Evolutionary conservation across 2,797 vertebrate species (phyloP).

Genomic region (Falco novaeseelandiae): DNA sequence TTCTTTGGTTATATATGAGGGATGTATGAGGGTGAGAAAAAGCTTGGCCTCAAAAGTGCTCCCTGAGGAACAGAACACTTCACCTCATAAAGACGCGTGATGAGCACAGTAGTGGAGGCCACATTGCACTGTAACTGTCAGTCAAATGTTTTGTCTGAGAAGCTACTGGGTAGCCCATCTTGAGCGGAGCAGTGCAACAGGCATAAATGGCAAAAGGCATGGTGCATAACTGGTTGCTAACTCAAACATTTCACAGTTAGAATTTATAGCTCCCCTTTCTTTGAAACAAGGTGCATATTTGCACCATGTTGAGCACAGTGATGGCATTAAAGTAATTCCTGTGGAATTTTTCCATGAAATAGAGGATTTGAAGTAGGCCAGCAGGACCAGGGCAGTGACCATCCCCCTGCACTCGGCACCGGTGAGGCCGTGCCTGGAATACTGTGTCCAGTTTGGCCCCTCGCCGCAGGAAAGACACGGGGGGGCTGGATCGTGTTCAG

Average conservation of each 20-base stretch:
- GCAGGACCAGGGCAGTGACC: too few species aligned
- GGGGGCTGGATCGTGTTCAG: too few species aligned
- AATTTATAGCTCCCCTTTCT: neutral
- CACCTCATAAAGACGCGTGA: neutral
- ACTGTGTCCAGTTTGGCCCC: too few species aligned
- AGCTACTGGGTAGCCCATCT: neutral
- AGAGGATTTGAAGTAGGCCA: too few species aligned
- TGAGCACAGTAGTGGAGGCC: neutral
- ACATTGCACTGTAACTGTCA: neutral
- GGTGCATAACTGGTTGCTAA: neutral
- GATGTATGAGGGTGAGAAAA: neutral
- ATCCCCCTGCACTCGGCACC: too few species aligned
- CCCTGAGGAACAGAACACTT: neutral
- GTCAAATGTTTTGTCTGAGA: neutral
- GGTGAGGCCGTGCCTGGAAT: too few species aligned
- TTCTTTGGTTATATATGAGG: neutral
- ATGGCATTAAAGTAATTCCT: neutral
- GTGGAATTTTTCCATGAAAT: too few species aligned
- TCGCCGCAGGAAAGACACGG: too few species aligned
- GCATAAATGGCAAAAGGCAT: neutral
- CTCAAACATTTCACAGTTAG: neutral
- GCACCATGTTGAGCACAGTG: neutral
- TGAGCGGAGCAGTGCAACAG: neutral
- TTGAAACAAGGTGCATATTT: neutral
- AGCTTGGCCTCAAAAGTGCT: neutral